Percentiles rank a stretch among this genome's conserved stretches.
phyloP scores from a whole-genome alignment of 2,888 invertebrate genomes.

The Diaprepes abbreviatus region DNA sequence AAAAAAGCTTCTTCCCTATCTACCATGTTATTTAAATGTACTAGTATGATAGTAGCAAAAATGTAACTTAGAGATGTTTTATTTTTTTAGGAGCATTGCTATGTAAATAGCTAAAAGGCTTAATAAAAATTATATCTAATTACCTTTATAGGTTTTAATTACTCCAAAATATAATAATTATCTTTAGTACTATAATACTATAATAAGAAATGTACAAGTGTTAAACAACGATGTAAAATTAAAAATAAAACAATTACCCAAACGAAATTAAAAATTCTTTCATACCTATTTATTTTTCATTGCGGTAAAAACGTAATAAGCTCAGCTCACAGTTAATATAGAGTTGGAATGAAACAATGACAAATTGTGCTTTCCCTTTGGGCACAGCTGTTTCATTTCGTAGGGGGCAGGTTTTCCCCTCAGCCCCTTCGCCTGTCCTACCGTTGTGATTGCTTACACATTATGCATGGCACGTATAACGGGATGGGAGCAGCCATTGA shows the following conservation, averaged over 20 bases:
- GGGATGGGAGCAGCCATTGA: conserved; percentile 54
- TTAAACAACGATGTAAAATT: too few species aligned
- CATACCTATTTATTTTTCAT: conserved; percentile 15
- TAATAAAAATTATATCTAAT: too few species aligned
- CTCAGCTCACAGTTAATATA: conserved; percentile 41
- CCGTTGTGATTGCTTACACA: conserved; percentile 67
- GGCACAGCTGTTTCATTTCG: conserved; percentile 64
- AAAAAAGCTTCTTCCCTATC: too few species aligned
- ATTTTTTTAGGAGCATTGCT: too few species aligned
- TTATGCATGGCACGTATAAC: conserved; percentile 67
- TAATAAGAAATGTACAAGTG: too few species aligned
- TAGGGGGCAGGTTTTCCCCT: conserved; percentile 58
- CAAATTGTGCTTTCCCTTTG: conserved; percentile 63
- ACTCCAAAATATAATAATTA: too few species aligned
- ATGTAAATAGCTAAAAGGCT: too few species aligned
- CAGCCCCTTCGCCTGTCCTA: conserved; percentile 57
- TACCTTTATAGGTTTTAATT: too few species aligned
- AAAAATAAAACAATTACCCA: not conserved
- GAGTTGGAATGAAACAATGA: conserved; percentile 58
- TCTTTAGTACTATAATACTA: too few species aligned
- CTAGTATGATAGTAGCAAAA: too few species aligned
- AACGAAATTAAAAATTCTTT: not conserved
- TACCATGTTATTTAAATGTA: too few species aligned
- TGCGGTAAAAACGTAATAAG: conserved; percentile 17
- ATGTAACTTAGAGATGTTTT: too few species aligned